Conservation (phyloP, 2,797 vertebrate genomes). For the Discoglossus pictus region DNA sequence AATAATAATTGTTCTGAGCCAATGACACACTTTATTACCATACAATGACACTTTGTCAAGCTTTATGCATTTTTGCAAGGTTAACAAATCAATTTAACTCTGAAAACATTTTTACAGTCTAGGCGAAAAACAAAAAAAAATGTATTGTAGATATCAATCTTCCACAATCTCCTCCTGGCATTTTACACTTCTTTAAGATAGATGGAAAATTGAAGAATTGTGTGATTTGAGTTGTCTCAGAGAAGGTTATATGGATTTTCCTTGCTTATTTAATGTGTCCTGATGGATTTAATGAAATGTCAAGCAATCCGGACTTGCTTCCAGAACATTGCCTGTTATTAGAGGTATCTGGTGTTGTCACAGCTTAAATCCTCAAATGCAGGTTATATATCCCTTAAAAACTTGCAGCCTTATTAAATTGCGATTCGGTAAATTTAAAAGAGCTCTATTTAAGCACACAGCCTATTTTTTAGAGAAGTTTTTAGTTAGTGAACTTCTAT, state of each 20-base stretch:
- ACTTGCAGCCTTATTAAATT: no score
- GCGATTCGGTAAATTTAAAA: no score
- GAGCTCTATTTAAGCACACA: no score
- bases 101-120: conserved; percentile 38
- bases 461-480: no score
- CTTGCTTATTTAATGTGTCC: conserved; percentile 16
- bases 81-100: no score
- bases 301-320: conserved; percentile 28
- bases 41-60: no score
- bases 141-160: conserved; percentile 23
- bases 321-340: conserved; percentile 16
- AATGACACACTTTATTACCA: no score
- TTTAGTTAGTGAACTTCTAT: no score
- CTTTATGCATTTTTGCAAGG: no score
- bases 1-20: no score
- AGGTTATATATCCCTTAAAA: conserved; percentile 25
- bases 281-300: conserved; percentile 41
- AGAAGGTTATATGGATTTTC: conserved; percentile 41
- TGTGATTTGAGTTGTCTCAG: background rate
- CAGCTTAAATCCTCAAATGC: conserved; percentile 7
- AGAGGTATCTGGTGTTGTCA: background rate
- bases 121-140: conserved; percentile 21
- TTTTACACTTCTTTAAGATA: conserved; percentile 26
- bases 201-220: conserved; percentile 26
- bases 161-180: conserved; percentile 31